Base-by-base conservation (phyloP, 2,888 invertebrate species). In the Lasioglossum vierecki region DNA sequence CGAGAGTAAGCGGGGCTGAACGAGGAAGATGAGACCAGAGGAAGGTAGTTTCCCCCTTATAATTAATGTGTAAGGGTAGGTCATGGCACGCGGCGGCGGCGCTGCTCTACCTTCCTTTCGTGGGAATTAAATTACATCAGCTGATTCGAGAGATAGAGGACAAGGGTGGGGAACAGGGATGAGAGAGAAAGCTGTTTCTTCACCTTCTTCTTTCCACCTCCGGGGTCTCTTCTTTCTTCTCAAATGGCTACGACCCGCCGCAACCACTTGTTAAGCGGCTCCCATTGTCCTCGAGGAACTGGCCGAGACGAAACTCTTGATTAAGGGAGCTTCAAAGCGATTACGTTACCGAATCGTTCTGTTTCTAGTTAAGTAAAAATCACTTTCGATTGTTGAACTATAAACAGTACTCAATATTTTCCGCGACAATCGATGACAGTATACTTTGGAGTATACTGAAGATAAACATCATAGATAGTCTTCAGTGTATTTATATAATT, bases 51-150 rank as follows among this genome's bases (percentile, higher is more conserved):
- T 92, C 93, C 93, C 90, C 94, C 93, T 94, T 94, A 94, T 94
- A 94, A 94, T 94, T 94, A 94, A 94, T 94, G 94, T 94, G 93
- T 93, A 93, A 93, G 94, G 94, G 94, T 94, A 94, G 94, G 94
- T 94, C 94, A 92, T 90, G 93, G 93, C 81, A 89, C 83, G 82
- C 84, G 70, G 66, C 49, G n/a, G n/a, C n/a, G 35, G 82, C 85
- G 83, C 88, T 74, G 82, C 80, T 88, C 84, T 76, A 76, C 89
- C 84, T 87, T 88, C 90, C 91, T 91, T 89, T 80, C 91, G 83
- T 86, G 92, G 90, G 94, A 93, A 93, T 94, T 91, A 94, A 94
- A 93, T 94, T 92, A 91, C 92, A 91, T 93, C 94, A 94, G 94
- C 94, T 94, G 94, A 89, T 93, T 89, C 86, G 75, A 57, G 86